Evolutionary conservation across 2,888 invertebrate species (phyloP).

Genomic region (Oeneis ivallda): DNA sequence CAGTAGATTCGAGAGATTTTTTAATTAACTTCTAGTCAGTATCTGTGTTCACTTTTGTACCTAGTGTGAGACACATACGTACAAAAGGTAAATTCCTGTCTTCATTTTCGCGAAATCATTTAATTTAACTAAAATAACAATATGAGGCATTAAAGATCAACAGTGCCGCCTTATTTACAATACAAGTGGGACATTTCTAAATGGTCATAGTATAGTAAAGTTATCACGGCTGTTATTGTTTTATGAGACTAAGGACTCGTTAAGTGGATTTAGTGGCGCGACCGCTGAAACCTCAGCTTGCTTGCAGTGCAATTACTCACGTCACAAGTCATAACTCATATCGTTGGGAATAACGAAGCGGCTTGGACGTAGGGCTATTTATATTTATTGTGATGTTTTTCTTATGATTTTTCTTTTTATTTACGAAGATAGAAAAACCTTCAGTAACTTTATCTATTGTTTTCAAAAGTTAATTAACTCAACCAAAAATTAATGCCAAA

Average conservation of each 20-base stretch:
- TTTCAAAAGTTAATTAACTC: too few relatives aligned
- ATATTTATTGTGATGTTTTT: slow-evolving; percentile 1
- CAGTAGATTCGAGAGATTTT: too few relatives aligned
- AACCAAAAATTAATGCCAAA: too few relatives aligned
- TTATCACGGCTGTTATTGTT: slow-evolving; percentile 7
- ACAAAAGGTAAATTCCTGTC: too few relatives aligned
- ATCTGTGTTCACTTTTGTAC: too few relatives aligned
- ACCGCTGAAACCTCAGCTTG: slow-evolving; percentile 5
- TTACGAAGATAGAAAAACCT: background rate
- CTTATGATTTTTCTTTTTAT: background rate
- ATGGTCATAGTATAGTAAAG: background rate
- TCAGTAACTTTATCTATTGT: background rate
- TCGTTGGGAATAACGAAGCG: slow-evolving; percentile 7
- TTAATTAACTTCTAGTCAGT: too few relatives aligned
- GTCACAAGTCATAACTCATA: slow-evolving; percentile 9
- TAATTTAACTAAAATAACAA: too few relatives aligned
- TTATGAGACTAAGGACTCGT: slow-evolving; percentile 10
- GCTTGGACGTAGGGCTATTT: background rate
- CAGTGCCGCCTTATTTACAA: background rate
- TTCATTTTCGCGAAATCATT: too few relatives aligned
- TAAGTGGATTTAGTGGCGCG: slow-evolving; percentile 20
- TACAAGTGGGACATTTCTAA: background rate
- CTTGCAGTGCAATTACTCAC: slow-evolving; percentile 16
- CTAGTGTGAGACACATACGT: too few relatives aligned
- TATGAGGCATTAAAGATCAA: background rate